Percentiles rank a stretch among this genome's conserved stretches.
Conservation (phyloP, 2,888 invertebrate genomes). For the Beris morrisii region DNA sequence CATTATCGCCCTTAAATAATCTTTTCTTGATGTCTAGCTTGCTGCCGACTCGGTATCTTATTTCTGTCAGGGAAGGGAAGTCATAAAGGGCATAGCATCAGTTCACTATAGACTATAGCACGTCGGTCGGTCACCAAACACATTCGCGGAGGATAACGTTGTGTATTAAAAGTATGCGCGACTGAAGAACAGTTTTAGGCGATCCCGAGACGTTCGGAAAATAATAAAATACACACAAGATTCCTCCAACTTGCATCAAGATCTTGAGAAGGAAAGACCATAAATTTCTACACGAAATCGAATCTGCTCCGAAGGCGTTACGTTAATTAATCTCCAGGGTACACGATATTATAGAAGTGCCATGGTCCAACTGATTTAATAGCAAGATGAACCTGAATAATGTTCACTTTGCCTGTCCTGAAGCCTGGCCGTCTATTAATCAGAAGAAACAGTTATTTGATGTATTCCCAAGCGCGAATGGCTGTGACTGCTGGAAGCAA, state of each 20-base stretch:
- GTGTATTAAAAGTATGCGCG: too few relatives aligned
- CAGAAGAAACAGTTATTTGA: conserved; percentile 2
- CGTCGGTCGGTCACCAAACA: too few relatives aligned
- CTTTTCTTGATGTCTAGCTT: too few relatives aligned
- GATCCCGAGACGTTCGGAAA: background rate
- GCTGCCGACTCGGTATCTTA: too few relatives aligned
- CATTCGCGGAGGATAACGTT: too few relatives aligned
- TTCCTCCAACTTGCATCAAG: background rate
- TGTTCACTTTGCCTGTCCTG: conserved; percentile 1
- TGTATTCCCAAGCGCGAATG: conserved; percentile 1
- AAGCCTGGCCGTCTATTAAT: background rate
- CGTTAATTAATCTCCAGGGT: conserved; percentile 10
- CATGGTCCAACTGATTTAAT: background rate
- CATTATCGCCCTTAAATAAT: too few relatives aligned
- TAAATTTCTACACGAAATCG: conserved; percentile 2
- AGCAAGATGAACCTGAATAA: conserved; percentile 3
- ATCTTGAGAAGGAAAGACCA: background rate
- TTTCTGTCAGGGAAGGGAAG: too few relatives aligned
- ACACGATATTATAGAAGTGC: background rate
- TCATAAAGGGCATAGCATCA: too few relatives aligned
- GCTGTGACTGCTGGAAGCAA: background rate
- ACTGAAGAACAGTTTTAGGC: too few relatives aligned
- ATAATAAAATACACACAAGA: background rate
- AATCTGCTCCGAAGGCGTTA: background rate
- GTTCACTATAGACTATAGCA: too few relatives aligned